Percentiles rank a stretch among this genome's conserved stretches.
Evolutionary conservation across 2,113 vertebrate species (phyloP).

Genomic region (Mixornis gularis): DNA sequence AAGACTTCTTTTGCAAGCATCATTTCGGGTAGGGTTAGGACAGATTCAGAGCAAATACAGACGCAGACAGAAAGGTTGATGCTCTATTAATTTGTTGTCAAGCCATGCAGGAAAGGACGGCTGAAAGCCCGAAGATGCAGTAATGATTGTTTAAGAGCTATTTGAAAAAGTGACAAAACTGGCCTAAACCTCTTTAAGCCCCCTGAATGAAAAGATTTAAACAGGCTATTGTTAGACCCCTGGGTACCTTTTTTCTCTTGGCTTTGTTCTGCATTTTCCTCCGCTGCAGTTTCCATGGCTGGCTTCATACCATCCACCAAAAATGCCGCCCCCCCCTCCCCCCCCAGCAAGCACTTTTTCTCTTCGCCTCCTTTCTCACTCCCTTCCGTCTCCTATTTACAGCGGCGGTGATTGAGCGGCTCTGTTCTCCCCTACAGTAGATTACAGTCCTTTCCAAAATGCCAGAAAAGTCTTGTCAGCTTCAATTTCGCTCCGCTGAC

Average conservation of each 20-base stretch:
- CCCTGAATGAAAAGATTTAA: slow-evolving; percentile 77
- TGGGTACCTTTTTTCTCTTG: slow-evolving; percentile 90
- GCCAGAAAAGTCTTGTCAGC: slow-evolving; percentile 74
- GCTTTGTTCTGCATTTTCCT: slow-evolving; percentile 87
- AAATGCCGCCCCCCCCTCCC: slow-evolving; percentile 78
- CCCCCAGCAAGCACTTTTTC: slow-evolving; percentile 74
- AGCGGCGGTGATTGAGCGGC: slow-evolving; percentile 70
- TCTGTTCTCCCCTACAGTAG: slow-evolving; percentile 72
- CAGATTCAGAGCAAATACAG: slow-evolving; percentile 25
- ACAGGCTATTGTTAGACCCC: slow-evolving; percentile 76
- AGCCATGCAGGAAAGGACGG: slow-evolving; percentile 30
- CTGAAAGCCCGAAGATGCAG: slow-evolving; percentile 45
- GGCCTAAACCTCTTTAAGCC: slow-evolving; percentile 70
- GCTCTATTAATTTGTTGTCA: slow-evolving; percentile 57
- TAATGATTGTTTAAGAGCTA: slow-evolving; percentile 59
- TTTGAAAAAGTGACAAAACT: slow-evolving; percentile 66
- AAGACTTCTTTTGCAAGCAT: background rate
- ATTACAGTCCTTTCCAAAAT: slow-evolving; percentile 74
- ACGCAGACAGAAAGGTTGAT: slow-evolving; percentile 23
- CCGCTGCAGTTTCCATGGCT: slow-evolving; percentile 92
- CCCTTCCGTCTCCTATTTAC: slow-evolving; percentile 69
- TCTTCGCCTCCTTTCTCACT: slow-evolving; percentile 72
- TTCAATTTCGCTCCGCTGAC: slow-evolving; percentile 73
- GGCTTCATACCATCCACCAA: slow-evolving; percentile 89
- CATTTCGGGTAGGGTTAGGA: background rate